A percentile compares a stretch with the other conserved stretches of the same genome.
Evolutionary conservation across 1,140 invertebrate genomes (phyloP).

Genomic region (Polypedilum vanderplanki): DNA sequence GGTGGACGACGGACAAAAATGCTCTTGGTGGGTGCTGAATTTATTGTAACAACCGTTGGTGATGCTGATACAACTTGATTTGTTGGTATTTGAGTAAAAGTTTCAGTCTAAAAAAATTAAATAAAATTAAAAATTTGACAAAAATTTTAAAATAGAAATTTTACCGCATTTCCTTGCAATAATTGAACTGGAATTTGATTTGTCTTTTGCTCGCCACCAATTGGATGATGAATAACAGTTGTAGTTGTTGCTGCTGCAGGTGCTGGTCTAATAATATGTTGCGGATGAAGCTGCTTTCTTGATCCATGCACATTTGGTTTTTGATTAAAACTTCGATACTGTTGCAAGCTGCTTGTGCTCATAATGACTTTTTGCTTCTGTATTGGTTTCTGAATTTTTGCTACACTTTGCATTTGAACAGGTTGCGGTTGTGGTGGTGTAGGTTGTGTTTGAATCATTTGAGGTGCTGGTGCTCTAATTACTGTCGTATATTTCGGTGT

Average conservation of each 20-base stretch:
- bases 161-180: conserved; percentile 33
- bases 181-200: conserved; percentile 23
- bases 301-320: conserved; percentile 1
- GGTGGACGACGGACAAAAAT: neutral
- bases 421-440: conserved; percentile 34
- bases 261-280: conserved; percentile 31
- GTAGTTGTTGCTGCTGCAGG: conserved; percentile 34
- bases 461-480: conserved; percentile 28
- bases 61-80: conserved; percentile 30
- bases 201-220: neutral
- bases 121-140: conserved; percentile 29
- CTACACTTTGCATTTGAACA: conserved; percentile 23
- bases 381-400: conserved; percentile 1
- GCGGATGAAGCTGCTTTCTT: conserved; percentile 9
- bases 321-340: conserved; percentile 17
- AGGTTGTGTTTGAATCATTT: neutral
- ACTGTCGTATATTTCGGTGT: conserved; percentile 23
- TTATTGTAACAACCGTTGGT: conserved; percentile 23
- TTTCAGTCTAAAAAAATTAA: conserved; percentile 32
- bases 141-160: too few species aligned
- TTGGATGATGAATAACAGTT: conserved; percentile 33
- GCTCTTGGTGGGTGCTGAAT: neutral
- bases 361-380: conserved; percentile 10
- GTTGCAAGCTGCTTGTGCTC: conserved; percentile 14
- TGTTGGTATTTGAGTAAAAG: neutral